Percentiles rank a stretch among this genome's conserved stretches.
Evolutionary conservation across 2,113 vertebrate species (phyloP).

Genomic region (Chaenogobius annularis): DNA sequence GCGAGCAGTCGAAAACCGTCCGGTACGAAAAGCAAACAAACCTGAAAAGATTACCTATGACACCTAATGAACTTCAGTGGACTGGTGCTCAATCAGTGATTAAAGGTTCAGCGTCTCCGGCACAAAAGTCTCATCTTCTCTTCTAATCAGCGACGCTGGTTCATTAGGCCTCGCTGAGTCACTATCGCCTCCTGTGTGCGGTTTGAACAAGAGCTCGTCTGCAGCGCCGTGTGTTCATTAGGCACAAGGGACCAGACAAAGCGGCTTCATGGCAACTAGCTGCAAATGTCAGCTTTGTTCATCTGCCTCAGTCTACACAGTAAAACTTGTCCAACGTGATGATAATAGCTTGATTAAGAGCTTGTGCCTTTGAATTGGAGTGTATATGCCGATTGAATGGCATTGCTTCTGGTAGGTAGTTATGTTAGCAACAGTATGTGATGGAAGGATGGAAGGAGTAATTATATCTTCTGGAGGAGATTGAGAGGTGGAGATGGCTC

Average conservation of each 20-base stretch:
- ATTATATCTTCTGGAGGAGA: no score
- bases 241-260: constrained; percentile 21
- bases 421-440: no score
- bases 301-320: background rate
- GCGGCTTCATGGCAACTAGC: constrained; percentile 23
- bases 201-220: constrained; percentile 23
- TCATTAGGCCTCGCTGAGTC: constrained; percentile 12
- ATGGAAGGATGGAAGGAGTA: no score
- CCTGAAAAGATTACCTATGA: no score
- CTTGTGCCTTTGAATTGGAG: background rate
- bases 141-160: constrained; percentile 12
- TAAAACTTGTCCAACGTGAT: background rate
- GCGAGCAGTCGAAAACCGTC: no score
- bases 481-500: no score
- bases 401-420: no score
- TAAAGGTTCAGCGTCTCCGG: constrained; percentile 1
- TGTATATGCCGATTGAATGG: background rate
- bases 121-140: constrained; percentile 1
- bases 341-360: background rate
- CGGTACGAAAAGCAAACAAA: no score
- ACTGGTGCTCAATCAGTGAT: background rate
- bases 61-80: no score
- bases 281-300: background rate
- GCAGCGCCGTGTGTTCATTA: constrained; percentile 47
- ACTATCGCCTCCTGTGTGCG: constrained; percentile 15